Conservation (phyloP, 2,888 invertebrate species). For the Lasioglossum pauxillum region DNA sequence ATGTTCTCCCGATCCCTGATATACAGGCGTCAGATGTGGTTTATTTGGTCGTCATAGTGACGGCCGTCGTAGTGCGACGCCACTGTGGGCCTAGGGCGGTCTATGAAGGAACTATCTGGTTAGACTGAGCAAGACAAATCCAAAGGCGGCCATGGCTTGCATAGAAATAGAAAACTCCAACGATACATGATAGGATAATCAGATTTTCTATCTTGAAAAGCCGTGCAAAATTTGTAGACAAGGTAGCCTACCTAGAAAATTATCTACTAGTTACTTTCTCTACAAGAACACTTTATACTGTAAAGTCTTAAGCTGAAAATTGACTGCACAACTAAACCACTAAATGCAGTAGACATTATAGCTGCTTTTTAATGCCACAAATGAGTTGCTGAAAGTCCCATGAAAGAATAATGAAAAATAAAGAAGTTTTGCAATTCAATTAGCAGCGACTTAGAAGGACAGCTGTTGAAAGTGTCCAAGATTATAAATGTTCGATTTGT, state of each 20-base stretch:
- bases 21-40: not conserved
- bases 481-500: not conserved
- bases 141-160: not conserved
- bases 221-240: not conserved
- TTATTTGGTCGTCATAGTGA: not conserved
- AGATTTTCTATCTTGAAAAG: not conserved
- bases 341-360: too few species aligned
- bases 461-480: too few species aligned
- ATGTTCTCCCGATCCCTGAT: not conserved
- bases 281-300: too few species aligned
- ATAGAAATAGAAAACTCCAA: not conserved
- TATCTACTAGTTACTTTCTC: too few species aligned
- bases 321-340: too few species aligned
- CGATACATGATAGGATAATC: not conserved
- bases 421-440: too few species aligned
- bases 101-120: not conserved
- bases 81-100: not conserved
- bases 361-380: too few species aligned
- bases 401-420: too few species aligned
- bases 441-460: too few species aligned
- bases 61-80: not conserved
- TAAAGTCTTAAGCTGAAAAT: too few species aligned
- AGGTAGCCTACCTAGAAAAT: too few species aligned
- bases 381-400: too few species aligned
- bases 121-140: not conserved